These are phyloP conservation scores for Centropyge bicolor DNA, from an alignment of 2,797 vertebrate genomes.

Conservation along the genomic window DNA sequence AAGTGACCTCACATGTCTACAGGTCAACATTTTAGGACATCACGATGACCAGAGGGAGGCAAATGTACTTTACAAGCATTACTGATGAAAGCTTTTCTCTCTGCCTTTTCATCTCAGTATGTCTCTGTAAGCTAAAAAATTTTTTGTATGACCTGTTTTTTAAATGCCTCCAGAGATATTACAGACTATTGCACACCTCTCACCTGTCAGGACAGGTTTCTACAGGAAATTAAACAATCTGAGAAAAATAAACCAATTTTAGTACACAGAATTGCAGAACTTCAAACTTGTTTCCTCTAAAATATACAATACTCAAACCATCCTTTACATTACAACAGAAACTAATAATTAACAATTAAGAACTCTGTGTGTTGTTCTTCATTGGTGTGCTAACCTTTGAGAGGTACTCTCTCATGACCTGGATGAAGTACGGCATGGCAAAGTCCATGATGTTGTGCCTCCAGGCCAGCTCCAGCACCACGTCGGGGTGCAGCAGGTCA, in stretches of 20 bases:
- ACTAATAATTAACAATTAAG: background rate
- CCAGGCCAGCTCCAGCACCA: conserved; percentile 93
- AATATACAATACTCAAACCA: background rate
- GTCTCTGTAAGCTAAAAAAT: background rate
- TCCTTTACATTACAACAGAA: background rate
- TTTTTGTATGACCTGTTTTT: conserved; percentile 9
- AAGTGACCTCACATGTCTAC: conserved; percentile 68
- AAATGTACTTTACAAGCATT: conserved; percentile 26
- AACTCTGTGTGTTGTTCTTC: background rate
- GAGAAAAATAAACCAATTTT: conserved; percentile 33
- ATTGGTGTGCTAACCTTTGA: conserved; percentile 86
- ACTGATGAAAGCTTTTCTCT: conserved; percentile 1
- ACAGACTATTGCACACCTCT: conserved; percentile 34
- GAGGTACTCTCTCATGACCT: conserved; percentile 94
- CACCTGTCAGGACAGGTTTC: conserved; percentile 35
- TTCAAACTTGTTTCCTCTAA: background rate
- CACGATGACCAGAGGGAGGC: conserved; percentile 16
- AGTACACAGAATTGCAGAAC: conserved; percentile 8
- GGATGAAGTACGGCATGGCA: conserved; percentile 95
- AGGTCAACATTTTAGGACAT: conserved; percentile 59
- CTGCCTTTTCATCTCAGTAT: background rate
- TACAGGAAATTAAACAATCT: conserved; percentile 44
- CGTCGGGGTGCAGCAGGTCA: conserved; percentile 91
- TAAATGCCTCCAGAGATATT: conserved; percentile 31
- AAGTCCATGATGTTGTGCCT: conserved; percentile 92